Evolutionary conservation across 2,797 vertebrate species (phyloP).

Genomic region (Kryptolebias ocellatus): DNA sequence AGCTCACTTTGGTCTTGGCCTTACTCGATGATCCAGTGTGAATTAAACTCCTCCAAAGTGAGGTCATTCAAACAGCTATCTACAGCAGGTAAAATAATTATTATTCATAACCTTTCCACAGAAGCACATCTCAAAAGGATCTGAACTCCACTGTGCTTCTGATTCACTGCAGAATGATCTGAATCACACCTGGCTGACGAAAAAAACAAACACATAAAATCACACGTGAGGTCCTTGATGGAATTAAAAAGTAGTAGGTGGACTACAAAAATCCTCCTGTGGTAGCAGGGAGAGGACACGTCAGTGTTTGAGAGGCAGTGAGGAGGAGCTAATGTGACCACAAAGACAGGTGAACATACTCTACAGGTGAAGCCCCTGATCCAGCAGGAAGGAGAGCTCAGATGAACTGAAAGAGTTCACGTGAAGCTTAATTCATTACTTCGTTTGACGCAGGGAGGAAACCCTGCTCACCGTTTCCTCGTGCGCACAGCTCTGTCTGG

Average conservation of each 20-base stretch:
- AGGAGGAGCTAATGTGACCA: constrained; percentile 23
- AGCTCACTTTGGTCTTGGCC: too few species aligned
- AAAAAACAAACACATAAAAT: not conserved
- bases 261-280: constrained; percentile 15
- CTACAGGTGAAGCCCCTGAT: constrained; percentile 25
- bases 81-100: too few species aligned
- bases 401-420: constrained; percentile 20
- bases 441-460: constrained; percentile 3
- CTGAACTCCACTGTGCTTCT: too few species aligned
- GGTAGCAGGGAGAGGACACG: constrained; percentile 16
- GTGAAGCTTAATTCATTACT: constrained; percentile 19
- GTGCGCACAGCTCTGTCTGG: not conserved
- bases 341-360: constrained; percentile 22
- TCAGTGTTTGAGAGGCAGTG: constrained; percentile 42
- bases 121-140: too few species aligned
- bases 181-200: not conserved
- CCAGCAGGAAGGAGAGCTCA: constrained; percentile 26
- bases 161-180: not conserved
- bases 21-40: too few species aligned
- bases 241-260: not conserved
- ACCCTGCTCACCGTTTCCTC: not conserved
- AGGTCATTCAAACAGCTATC: too few species aligned
- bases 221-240: not conserved
- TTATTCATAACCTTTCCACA: too few species aligned
- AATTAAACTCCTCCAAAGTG: too few species aligned